Evolutionary conservation across 2,888 invertebrate genomes (phyloP).

Genomic region (Rhamphomyia laevipes): DNA sequence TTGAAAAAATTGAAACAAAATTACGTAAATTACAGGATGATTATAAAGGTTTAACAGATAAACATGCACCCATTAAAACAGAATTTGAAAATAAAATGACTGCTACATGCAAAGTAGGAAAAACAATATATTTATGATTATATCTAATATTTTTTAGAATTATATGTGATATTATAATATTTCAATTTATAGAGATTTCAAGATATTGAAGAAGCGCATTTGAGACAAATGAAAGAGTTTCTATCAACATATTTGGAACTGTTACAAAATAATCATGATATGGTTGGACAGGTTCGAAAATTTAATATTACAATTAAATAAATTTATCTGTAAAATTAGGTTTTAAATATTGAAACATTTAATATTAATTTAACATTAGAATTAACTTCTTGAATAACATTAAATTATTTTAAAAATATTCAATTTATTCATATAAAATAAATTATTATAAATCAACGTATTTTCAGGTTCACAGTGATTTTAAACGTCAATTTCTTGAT

Average conservation of each 20-base stretch:
- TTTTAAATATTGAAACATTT: too few species aligned
- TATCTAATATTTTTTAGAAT: constrained; percentile 1
- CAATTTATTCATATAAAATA: not conserved
- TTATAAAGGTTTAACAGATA: constrained; percentile 81
- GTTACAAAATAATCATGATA: constrained; percentile 78
- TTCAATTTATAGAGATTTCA: constrained; percentile 61
- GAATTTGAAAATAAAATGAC: constrained; percentile 96
- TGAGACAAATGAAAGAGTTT: constrained; percentile 92
- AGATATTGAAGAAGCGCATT: constrained; percentile 84
- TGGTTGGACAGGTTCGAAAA: constrained; percentile 61
- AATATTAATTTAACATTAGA: too few species aligned
- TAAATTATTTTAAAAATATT: too few species aligned
- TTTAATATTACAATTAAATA: too few species aligned
- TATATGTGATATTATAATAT: not conserved
- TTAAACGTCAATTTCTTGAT: constrained; percentile 80
- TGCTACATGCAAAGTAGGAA: constrained; percentile 64
- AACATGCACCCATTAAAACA: constrained; percentile 79
- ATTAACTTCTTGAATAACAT: too few species aligned
- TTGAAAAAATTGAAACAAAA: constrained; percentile 88
- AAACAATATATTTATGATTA: not conserved
- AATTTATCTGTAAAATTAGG: too few species aligned
- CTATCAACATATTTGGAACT: constrained; percentile 78
- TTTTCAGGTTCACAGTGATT: constrained; percentile 77
- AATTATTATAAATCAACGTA: constrained; percentile 1
- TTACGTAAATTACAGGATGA: constrained; percentile 91